Evolutionary conservation across 2,797 vertebrate genomes (phyloP).

Genomic region (Poecilia picta): DNA sequence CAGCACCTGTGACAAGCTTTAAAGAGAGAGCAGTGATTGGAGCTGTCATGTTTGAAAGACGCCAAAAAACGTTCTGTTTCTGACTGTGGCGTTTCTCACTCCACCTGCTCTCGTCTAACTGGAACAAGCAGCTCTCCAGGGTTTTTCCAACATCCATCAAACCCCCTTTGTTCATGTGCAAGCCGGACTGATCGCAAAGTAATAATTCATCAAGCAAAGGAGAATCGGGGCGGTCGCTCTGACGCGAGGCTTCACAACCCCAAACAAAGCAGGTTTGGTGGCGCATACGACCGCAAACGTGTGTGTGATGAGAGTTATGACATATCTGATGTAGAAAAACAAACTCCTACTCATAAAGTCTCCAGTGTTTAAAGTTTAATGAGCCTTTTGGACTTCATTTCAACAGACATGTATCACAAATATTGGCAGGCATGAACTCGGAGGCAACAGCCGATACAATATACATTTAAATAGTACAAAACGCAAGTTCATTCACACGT

Average conservation of each 20-base stretch:
- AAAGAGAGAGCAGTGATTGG: constrained; percentile 31
- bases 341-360: constrained; percentile 16
- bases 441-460: constrained; percentile 68
- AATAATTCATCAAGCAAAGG: constrained; percentile 50
- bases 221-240: constrained; percentile 14
- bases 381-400: constrained; percentile 49
- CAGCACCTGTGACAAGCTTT: constrained; percentile 15
- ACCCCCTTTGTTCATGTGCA: constrained; percentile 20
- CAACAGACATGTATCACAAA: constrained; percentile 71
- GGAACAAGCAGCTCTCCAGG: constrained; percentile 41
- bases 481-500: constrained; percentile 47
- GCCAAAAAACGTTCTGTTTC: constrained; percentile 15
- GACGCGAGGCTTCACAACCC: constrained; percentile 21
- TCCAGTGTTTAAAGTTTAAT: constrained; percentile 72
- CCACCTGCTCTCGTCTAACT: constrained; percentile 42
- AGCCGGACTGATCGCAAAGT: constrained; percentile 33
- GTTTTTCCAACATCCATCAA: constrained; percentile 35
- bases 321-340: constrained; percentile 28
- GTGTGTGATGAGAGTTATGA: neutral
- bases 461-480: constrained; percentile 73
- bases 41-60: constrained; percentile 29
- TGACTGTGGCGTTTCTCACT: neutral
- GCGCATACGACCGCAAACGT: constrained; percentile 5
- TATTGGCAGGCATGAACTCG: constrained; percentile 79
- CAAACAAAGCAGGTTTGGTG: constrained; percentile 4